Base-by-base conservation (phyloP, 2,113 vertebrate species). In the Lanius collurio region DNA sequence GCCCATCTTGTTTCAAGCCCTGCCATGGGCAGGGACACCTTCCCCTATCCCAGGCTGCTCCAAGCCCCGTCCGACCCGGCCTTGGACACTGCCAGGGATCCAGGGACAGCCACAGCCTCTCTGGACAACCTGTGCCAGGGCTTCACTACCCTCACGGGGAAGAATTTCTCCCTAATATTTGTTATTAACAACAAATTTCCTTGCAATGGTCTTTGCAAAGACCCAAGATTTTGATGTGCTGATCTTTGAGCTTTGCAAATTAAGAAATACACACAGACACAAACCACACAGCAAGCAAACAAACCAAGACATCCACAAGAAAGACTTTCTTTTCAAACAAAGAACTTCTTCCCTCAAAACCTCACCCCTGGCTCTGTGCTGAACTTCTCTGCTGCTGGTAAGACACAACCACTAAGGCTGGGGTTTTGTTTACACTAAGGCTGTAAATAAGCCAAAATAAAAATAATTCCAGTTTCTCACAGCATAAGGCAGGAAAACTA, bases 1-100 rank as follows among this genome's bases (percentile, higher is more conserved):
- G 16, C 1, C 4, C 62, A 41, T 22, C 16, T 9, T 8, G 2
- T 46, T 39, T 5, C 44, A 46, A 9, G 2, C 12, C 7, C 13
- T 57, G 42, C 11, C 59, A 8, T 4, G 31, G 50, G 15, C 52
- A 57, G 31, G 3, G 18, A 65, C 33, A n/a, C 2, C 3, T 69
- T 18, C 20, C 47, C 31, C 47, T 15, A 0, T 7, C 46, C 39
- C 62, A 46, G 46, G 24, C 0, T 53, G 53, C 30, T 68, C 78
- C 87, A 76, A 76, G 14, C 8, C 14, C 26, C 1, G 0, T 41
- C 57, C 35, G 64, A 0, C 50, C 50, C 50, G 50, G 50, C 5
- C 50, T 42, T 42, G 59, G 30, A 16, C 59, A 57, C 6, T n/a
- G 9, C 18, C 68, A 88, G 67, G 26, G 6, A 64, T 77, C 56